Conservation (phyloP, 2,888 invertebrate species). For the Lamellibrachia satsuma region DNA sequence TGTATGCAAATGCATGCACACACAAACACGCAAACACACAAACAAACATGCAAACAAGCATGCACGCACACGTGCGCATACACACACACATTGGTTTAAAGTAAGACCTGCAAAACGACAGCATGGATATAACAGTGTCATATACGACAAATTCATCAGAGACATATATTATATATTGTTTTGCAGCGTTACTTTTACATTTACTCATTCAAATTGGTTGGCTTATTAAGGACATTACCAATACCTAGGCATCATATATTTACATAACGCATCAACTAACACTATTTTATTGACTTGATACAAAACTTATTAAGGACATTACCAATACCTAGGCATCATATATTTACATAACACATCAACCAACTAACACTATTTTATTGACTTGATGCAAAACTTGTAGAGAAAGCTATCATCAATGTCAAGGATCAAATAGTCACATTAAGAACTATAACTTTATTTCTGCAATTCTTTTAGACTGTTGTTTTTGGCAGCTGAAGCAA, state of each 20-base stretch:
- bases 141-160: too few species aligned
- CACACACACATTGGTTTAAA: neutral
- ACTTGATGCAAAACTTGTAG: neutral
- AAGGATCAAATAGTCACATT: neutral
- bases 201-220: too few species aligned
- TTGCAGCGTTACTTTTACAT: too few species aligned
- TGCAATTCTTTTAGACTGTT: neutral
- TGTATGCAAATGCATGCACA: neutral
- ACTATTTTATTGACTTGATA: too few species aligned
- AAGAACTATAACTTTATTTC: neutral
- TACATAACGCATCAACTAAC: neutral
- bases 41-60: neutral
- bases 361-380: neutral
- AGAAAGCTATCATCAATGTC: neutral
- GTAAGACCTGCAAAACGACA: too few species aligned
- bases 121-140: too few species aligned
- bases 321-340: too few species aligned
- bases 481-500: neutral
- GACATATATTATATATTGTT: too few species aligned
- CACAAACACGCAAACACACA: neutral
- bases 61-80: neutral
- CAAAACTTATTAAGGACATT: too few species aligned
- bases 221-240: too few species aligned
- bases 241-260: too few species aligned
- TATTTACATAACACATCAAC: too few species aligned